Evolutionary conservation across 2,888 invertebrate genomes (phyloP), one percentile per base, ranked within the genome.

Genomic region (Tetheella fluctuosa): DNA sequence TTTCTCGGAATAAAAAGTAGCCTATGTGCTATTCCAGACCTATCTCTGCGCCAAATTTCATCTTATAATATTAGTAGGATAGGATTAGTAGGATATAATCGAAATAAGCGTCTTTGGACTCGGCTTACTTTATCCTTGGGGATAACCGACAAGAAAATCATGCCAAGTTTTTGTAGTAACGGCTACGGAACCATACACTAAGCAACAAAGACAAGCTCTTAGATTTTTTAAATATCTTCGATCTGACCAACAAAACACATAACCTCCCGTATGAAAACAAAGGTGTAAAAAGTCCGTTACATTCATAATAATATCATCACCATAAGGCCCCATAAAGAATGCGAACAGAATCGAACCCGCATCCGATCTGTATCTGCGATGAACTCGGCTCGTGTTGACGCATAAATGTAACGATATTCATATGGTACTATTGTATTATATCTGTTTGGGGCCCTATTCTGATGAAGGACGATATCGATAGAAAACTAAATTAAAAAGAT

Each of bases 341-440:
- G 68, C 67, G 69, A 70, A 69, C 71, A 73, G 83, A 79, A 79
- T 85, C 80, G 68, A 85, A 85, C 91, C 91, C 91, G 91, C 89
- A 91, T 89, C 69, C 67, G 91, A 91, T 91, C 80, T 68, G 73
- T 91, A 91, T 91, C 90, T 68, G 48, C 48, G 39, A n/a, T 20
- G 48, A 48, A 58, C 57, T 57, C 64, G 68, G 78, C 80, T 80
- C 91, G 91, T 91, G 91, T 81, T 83, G 73, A 72, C 84, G 90
- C 91, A 91, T 91, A 85, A 81, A 79, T 77, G 76, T 79, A 73
- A 73, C 71, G 75, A 67, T 66, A 73, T 72, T 70, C 68, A 79
- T n/a, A 39, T 39, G 39, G 39, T n/a, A 39, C 37, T 37, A 15
- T 70, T 76, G 76, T 73, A 79, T 77, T 61, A 68, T 67, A 63